phyloP scores from a whole-genome alignment of 2,797 vertebrate species.

The Morus bassanus region DNA sequence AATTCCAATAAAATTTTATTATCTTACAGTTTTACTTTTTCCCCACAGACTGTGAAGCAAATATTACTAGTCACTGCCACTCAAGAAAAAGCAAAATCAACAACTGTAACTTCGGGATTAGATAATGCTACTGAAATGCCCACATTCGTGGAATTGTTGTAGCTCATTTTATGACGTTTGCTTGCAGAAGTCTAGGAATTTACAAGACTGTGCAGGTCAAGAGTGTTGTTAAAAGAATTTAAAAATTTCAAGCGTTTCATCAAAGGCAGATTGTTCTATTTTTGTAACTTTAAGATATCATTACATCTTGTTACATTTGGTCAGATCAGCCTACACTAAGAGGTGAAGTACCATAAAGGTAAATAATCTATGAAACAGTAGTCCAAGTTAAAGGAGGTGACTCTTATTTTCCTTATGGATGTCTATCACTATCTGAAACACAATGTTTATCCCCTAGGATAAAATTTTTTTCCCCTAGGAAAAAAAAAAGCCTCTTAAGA shows the following conservation, averaged over 20 bases:
- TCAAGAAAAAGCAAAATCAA: neutral
- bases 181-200: neutral
- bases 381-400: neutral
- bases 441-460: neutral
- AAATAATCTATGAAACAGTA: neutral
- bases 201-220: neutral
- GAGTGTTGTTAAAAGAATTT: neutral
- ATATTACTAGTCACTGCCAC: neutral
- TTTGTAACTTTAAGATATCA: neutral
- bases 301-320: neutral
- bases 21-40: neutral
- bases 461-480: too few species aligned
- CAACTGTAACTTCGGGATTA: neutral
- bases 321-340: neutral
- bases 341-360: neutral
- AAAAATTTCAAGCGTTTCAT: neutral
- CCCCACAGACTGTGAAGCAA: neutral
- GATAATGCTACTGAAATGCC: neutral
- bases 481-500: neutral
- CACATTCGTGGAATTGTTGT: neutral
- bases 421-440: neutral
- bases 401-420: neutral
- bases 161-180: neutral
- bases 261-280: neutral
- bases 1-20: neutral